A percentile compares a stretch with the other conserved stretches of the same genome.
These are phyloP conservation scores for Lobophora halterata DNA, from an alignment of 2,888 invertebrate species.

Conservation along the genomic window DNA sequence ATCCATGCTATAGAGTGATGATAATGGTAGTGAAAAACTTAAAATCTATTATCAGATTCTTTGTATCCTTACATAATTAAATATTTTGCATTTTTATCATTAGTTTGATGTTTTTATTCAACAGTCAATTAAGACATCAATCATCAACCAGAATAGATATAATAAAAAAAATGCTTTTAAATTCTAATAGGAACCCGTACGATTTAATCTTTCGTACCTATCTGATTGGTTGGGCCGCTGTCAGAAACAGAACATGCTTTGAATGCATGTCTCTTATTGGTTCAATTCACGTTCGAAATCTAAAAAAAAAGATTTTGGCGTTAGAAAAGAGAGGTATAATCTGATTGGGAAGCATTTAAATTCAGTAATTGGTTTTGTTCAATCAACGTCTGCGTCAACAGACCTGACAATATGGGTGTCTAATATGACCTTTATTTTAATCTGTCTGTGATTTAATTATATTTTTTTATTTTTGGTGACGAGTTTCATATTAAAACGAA, in stretches of 20 bases:
- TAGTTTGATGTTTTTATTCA: neutral
- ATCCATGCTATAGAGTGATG: too few species aligned
- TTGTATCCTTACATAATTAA: too few species aligned
- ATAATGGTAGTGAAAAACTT: too few species aligned
- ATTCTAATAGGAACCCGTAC: constrained; percentile 61
- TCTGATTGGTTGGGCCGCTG: constrained; percentile 74
- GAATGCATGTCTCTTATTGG: constrained; percentile 69
- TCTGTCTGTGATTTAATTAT: constrained; percentile 15
- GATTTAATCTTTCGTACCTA: constrained; percentile 66
- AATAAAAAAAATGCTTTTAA: constrained; percentile 47
- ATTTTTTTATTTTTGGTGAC: too few species aligned
- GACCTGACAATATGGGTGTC: constrained; percentile 10
- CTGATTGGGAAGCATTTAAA: constrained; percentile 50
- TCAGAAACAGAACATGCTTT: constrained; percentile 68
- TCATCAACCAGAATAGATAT: constrained; percentile 18
- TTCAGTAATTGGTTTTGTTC: constrained; percentile 51
- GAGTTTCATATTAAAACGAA: too few species aligned
- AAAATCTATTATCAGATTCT: too few species aligned
- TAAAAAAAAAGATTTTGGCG: constrained; percentile 45
- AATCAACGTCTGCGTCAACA: constrained; percentile 28
- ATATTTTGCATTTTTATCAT: too few species aligned
- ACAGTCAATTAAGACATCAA: constrained; percentile 1
- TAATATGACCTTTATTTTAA: constrained; percentile 31
- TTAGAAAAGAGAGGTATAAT: constrained; percentile 41
- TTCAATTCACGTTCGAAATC: constrained; percentile 50